Evolutionary conservation across 2,113 vertebrate species (phyloP), one percentile per base, ranked within the genome.

Genomic region (Platanista minor): DNA sequence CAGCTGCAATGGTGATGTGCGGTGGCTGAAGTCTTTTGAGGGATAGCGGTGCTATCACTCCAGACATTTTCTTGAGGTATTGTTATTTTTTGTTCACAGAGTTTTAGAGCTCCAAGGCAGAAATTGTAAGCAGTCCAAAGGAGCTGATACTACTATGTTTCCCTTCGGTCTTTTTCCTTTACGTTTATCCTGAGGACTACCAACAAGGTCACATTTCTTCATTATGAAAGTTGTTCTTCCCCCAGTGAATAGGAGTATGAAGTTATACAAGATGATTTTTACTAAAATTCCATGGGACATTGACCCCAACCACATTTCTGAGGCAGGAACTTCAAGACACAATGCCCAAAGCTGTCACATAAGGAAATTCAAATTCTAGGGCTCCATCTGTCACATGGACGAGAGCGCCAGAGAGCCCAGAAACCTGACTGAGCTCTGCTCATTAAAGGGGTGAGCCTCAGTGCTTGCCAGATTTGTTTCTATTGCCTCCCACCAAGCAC

Each of bases 41-140:
- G 54, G 49, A 54, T 2, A 85, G 64, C 18, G 54, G 33, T 92
- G 66, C 54, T 85, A 27, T 61, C 78, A 62, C 88, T 62, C 46
- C 81, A 77, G 49, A 90, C 85, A 25, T 85, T 71, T 94, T 75
- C 87, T 87, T 94, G 97, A 98, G 96, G 96, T 96, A 96, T 96
- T 87, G 62, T 86, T 94, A 72, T 66, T 88, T 97, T 59, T 21
- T 72, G 18, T 90, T 87, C 74, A 75, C 52, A 83, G 84, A 80
- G 78, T 72, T 43, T 80, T 78, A 72, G 4, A 77, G 59, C 83
- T 93, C 59, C 67, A 78, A 90, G 81, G 59, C 69, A 54, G 81
- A 95, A 83, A 46, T 43, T 0, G 0, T 14, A 61, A 91, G 41
- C 49, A 80, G 23, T 31, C 33, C 59, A 36, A 71, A 95, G 81